Conservation (phyloP, 2,797 vertebrate species). For the Sebastes cheni region DNA sequence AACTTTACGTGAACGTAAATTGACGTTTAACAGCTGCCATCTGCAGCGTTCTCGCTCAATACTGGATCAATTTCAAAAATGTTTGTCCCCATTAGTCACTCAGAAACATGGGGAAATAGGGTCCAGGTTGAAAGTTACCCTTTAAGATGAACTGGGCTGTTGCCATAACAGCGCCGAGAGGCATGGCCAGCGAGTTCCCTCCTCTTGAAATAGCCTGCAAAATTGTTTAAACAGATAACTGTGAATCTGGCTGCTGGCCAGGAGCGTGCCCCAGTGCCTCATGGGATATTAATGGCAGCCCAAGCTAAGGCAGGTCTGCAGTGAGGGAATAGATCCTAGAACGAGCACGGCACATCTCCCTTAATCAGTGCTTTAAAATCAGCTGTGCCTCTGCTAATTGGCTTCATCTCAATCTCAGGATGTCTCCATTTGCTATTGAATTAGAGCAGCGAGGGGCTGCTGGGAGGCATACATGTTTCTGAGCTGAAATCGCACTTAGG, state of each 20-base stretch:
- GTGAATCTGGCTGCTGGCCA: constrained; percentile 81
- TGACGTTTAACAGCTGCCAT: background rate
- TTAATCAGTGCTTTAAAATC: constrained; percentile 84
- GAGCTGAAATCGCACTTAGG: constrained; percentile 28
- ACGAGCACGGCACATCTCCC: constrained; percentile 84
- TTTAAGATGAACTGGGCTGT: constrained; percentile 79
- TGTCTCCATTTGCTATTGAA: constrained; percentile 85
- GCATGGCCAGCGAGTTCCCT: constrained; percentile 72
- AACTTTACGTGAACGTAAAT: background rate
- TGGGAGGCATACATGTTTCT: constrained; percentile 65
- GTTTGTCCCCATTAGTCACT: background rate
- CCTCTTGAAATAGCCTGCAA: constrained; percentile 84
- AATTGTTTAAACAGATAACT: constrained; percentile 89
- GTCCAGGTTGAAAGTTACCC: background rate
- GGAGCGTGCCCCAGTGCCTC: constrained; percentile 77
- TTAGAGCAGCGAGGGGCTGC: constrained; percentile 81
- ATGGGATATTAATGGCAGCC: constrained; percentile 81
- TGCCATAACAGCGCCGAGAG: constrained; percentile 82
- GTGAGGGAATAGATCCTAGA: constrained; percentile 82
- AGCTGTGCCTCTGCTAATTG: constrained; percentile 87
- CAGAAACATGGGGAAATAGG: background rate
- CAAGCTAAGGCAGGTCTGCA: constrained; percentile 81
- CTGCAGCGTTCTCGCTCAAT: background rate
- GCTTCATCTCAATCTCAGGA: constrained; percentile 85
- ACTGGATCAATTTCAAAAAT: background rate